Percentiles rank a stretch among this genome's conserved stretches.
Conservation (phyloP, 2,797 vertebrate species). For the Myripristis jacobus region DNA sequence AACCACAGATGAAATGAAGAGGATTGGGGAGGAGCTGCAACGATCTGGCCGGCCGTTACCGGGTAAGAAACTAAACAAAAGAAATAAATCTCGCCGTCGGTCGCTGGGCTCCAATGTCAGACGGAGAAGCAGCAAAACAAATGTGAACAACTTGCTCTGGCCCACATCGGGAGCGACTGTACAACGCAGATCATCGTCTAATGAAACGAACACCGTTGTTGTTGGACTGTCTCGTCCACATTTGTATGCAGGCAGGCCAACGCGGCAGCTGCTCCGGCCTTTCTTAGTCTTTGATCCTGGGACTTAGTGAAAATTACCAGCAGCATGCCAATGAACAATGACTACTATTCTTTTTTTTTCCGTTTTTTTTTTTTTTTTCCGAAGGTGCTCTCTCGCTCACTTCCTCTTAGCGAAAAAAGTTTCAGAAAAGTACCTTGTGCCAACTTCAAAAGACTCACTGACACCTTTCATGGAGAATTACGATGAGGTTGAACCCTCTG, state of each 20-base stretch:
- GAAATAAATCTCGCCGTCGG: no score
- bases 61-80: conserved; percentile 20
- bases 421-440: conserved; percentile 14
- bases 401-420: conserved; percentile 1
- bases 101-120: background rate
- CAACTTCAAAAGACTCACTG: conserved; percentile 30
- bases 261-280: conserved; percentile 8
- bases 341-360: conserved; percentile 17
- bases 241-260: conserved; percentile 23
- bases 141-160: conserved; percentile 1
- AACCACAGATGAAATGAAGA: conserved; percentile 2
- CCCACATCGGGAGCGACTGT: background rate
- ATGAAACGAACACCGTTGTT: conserved; percentile 2
- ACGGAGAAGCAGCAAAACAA: background rate
- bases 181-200: background rate
- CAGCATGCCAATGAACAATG: conserved; percentile 46
- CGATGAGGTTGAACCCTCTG: conserved; percentile 7
- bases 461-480: conserved; percentile 26
- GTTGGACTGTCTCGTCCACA: background rate
- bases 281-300: conserved; percentile 37
- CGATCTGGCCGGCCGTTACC: background rate
- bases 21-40: background rate
- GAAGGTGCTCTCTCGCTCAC: background rate
- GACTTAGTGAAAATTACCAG: conserved; percentile 34
- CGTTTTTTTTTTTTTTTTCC: background rate